Evolutionary conservation across 2,888 invertebrate genomes (phyloP).

Genomic region (Pachycephus smyrnensis): DNA sequence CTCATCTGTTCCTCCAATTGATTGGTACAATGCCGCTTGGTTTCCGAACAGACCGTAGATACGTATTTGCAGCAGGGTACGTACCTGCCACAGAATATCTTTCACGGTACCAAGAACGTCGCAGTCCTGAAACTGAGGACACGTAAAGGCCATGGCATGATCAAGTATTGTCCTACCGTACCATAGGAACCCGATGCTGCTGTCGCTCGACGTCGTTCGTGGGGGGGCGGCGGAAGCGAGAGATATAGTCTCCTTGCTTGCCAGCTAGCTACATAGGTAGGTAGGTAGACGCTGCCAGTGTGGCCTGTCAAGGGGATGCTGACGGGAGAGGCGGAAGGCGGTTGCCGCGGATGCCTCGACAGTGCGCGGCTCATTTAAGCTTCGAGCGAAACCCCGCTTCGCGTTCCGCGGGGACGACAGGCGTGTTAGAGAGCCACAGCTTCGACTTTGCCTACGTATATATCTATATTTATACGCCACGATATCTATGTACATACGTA

Average conservation of each 20-base stretch:
- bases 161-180: background rate
- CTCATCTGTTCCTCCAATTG: background rate
- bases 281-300: background rate
- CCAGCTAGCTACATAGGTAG: background rate
- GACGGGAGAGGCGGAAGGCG: slow-evolving; percentile 3
- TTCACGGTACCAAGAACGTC: background rate
- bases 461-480: background rate
- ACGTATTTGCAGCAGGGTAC: background rate
- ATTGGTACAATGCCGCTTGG: background rate
- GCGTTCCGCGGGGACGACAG: slow-evolving; percentile 7
- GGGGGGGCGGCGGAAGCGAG: background rate
- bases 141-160: background rate
- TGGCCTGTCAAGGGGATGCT: slow-evolving; percentile 5
- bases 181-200: background rate
- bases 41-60: background rate
- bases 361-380: slow-evolving; percentile 35
- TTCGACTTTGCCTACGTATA: background rate
- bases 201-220: background rate
- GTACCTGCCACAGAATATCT: background rate
- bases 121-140: background rate
- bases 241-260: background rate
- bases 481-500: background rate
- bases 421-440: slow-evolving; percentile 1
- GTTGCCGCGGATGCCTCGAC: slow-evolving; percentile 28
- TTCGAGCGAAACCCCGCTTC: slow-evolving; percentile 11